A percentile compares a stretch with the other conserved stretches of the same genome.
Evolutionary conservation across 2,888 invertebrate genomes (phyloP).

Genomic region (Psylliodes chrysocephalus): DNA sequence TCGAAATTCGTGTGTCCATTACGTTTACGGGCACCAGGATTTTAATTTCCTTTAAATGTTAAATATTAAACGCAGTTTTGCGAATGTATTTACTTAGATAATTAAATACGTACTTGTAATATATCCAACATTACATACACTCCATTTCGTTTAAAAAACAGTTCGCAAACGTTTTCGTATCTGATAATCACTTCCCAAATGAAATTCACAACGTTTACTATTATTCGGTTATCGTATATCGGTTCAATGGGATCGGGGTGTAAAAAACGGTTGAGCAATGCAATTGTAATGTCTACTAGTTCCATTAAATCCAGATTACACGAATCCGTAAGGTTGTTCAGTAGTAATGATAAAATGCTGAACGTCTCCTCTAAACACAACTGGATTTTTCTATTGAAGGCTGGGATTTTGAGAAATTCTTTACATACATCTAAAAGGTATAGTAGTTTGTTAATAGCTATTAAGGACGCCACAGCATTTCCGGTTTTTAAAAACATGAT

Average conservation of each 20-base stretch:
- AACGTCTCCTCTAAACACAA: constrained; percentile 25
- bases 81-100: too few relatives aligned
- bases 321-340: background rate
- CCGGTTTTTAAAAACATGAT: too few relatives aligned
- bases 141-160: constrained; percentile 61
- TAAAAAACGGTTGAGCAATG: constrained; percentile 43
- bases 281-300: constrained; percentile 8
- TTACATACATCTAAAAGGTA: constrained; percentile 22
- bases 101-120: constrained; percentile 57
- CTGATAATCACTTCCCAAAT: constrained; percentile 62
- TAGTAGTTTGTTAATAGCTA: too few relatives aligned
- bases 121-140: constrained; percentile 60
- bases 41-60: too few relatives aligned
- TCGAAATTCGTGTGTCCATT: too few relatives aligned
- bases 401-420: constrained; percentile 6
- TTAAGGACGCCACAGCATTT: too few relatives aligned
- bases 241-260: constrained; percentile 51
- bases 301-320: background rate
- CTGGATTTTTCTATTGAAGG: constrained; percentile 17
- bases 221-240: constrained; percentile 57
- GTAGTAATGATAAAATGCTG: constrained; percentile 12
- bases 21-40: too few relatives aligned
- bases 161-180: constrained; percentile 49
- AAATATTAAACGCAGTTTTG: too few relatives aligned
- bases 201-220: constrained; percentile 61